A percentile compares a stretch with the other conserved stretches of the same genome.
Evolutionary conservation across 2,888 invertebrate species (phyloP).

Genomic region (Lasioglossum calceatum): DNA sequence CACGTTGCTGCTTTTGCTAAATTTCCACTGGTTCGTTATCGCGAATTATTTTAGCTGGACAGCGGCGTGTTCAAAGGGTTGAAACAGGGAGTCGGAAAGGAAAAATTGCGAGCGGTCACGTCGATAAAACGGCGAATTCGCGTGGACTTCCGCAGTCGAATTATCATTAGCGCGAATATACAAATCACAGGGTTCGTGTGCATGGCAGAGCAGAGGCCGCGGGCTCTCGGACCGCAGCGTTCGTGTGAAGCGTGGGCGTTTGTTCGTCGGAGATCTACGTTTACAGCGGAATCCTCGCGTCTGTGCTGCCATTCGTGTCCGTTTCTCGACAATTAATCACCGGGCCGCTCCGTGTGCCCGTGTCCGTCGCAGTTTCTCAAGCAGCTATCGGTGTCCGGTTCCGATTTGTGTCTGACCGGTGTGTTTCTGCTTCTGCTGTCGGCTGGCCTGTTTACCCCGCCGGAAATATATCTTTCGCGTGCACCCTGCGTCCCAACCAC

Average conservation of each 20-base stretch:
- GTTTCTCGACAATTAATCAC: slow-evolving; percentile 56
- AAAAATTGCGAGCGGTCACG: not conserved
- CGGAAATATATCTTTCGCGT: slow-evolving; percentile 54
- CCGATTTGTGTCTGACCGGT: slow-evolving; percentile 53
- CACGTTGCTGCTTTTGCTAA: too few species aligned
- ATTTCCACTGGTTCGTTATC: too few species aligned
- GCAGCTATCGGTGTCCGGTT: slow-evolving; percentile 59
- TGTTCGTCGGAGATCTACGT: slow-evolving; percentile 37
- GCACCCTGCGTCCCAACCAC: not conserved
- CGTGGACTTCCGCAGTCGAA: not conserved
- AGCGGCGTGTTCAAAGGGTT: not conserved
- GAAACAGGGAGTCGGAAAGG: not conserved
- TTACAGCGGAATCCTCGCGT: slow-evolving; percentile 24
- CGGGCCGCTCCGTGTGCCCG: slow-evolving; percentile 29
- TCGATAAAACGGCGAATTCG: not conserved
- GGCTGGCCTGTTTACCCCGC: slow-evolving; percentile 29
- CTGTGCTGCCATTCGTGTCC: slow-evolving; percentile 47
- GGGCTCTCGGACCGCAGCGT: not conserved
- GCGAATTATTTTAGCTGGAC: not conserved
- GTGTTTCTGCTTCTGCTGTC: slow-evolving; percentile 43
- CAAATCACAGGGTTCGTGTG: not conserved
- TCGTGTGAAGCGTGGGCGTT: slow-evolving; percentile 22
- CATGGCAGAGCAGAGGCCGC: not conserved
- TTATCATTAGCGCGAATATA: slow-evolving; percentile 4
- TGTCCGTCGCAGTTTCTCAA: slow-evolving; percentile 61